Base-by-base conservation (phyloP, 2,797 vertebrate genomes). In the Paedocypris micromegethes region DNA sequence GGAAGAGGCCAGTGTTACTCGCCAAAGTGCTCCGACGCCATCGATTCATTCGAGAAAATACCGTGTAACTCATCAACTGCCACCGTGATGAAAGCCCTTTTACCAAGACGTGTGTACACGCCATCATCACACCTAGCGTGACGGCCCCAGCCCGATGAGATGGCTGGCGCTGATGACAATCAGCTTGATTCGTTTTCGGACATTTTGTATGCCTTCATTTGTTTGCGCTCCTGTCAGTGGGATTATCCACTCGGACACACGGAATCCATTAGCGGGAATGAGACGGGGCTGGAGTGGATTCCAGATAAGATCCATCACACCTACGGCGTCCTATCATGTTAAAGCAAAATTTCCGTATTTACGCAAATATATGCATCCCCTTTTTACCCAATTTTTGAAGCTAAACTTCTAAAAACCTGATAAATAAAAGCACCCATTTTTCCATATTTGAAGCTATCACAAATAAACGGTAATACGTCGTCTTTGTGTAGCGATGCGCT, bases 1-100 rank as follows among this genome's bases (percentile, higher is more conserved):
- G 72, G 81, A 82, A 72, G 59, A 56, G 54, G 68, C 9, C 56
- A 47, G 77, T 70, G 66, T 80, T 57, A 81, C 77, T 62, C 69
- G 76, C 77, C 72, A 77, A 76, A 78, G 71, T 78, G 74, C 51
- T 67, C 74, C 65, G 74, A 65, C 66, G 65, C 70, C 66, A 60
- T 71, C 72, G 63, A 79, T 73, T 74, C 71, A 75, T 66, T 61
- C 70, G 57, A 54, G 63, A 63, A 37, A 75, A 23, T 74, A 72
- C 74, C 58, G 52, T 75, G 70, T 76, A 75, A 72, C 67, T 72
- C 69, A 74, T 76, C 74, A 61, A 62, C 48, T 58, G 63, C 48
- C 54, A 44, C 6, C 62, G 58, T 77, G 46, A 72, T 56, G 50
- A 60, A 65, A 57, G 41, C 38, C 63, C 50, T 7, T 63, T 74